Evolutionary conservation across 2,113 vertebrate species (phyloP).

Genomic region (Cepphus grylle): DNA sequence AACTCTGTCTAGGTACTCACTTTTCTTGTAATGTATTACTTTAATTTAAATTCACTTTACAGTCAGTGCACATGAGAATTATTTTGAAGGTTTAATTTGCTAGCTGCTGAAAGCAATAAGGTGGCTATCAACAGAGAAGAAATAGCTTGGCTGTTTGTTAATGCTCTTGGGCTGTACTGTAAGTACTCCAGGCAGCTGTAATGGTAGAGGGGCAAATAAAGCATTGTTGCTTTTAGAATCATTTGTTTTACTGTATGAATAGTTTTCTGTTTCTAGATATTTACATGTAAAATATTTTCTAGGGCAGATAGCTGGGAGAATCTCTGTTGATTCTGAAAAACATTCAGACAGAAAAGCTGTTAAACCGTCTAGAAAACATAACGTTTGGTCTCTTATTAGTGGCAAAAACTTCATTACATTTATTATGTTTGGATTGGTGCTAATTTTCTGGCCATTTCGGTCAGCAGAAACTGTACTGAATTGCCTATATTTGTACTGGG

Average conservation of each 20-base stretch:
- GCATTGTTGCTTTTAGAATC: constrained; percentile 4
- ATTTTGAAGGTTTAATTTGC: constrained; percentile 75
- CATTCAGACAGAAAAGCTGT: background rate
- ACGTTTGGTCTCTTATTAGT: background rate
- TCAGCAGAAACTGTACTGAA: constrained; percentile 34
- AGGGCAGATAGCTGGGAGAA: background rate
- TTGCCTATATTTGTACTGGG: constrained; percentile 53
- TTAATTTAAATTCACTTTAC: constrained; percentile 76
- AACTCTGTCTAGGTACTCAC: constrained; percentile 28
- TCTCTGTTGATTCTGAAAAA: background rate
- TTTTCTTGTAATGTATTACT: constrained; percentile 65
- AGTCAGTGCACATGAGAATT: constrained; percentile 72
- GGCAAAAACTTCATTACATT: constrained; percentile 25
- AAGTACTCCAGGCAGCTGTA: constrained; percentile 21
- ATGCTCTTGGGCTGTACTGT: constrained; percentile 29
- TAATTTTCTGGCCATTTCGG: constrained; percentile 56
- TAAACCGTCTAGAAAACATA: constrained; percentile 21
- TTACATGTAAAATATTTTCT: background rate
- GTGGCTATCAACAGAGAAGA: constrained; percentile 59
- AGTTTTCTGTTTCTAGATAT: constrained; percentile 30
- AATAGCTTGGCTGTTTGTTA: constrained; percentile 58
- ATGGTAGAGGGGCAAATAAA: constrained; percentile 25
- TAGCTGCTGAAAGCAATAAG: constrained; percentile 69
- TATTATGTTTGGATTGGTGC: constrained; percentile 50
- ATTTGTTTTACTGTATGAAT: constrained; percentile 46